A percentile compares a stretch with the other conserved stretches of the same genome.
Conservation (phyloP, 2,888 invertebrate species). For the Unio pictorum region DNA sequence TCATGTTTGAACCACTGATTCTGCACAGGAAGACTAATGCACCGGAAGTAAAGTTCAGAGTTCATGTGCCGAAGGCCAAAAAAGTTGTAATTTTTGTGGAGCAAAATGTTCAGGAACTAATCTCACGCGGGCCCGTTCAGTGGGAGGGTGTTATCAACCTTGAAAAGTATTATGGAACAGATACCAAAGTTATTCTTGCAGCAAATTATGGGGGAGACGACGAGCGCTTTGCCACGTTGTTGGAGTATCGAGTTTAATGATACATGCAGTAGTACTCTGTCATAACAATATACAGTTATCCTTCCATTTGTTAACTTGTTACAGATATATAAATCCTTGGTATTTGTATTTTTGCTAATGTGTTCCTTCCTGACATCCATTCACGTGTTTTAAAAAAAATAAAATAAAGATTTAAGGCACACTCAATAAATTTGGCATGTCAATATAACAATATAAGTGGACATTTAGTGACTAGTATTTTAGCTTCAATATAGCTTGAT, state of each 20-base stretch:
- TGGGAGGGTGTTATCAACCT: constrained; percentile 44
- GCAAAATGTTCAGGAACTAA: constrained; percentile 35
- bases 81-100: constrained; percentile 46
- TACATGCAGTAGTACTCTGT: not conserved
- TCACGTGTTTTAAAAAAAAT: no score
- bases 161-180: constrained; percentile 35
- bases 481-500: no score
- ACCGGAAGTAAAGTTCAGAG: constrained; percentile 38
- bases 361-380: no score
- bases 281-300: no score
- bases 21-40: constrained; percentile 26
- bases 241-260: constrained; percentile 35
- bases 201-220: constrained; percentile 48
- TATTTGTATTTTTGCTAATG: no score
- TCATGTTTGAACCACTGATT: constrained; percentile 44
- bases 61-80: constrained; percentile 44
- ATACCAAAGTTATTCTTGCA: constrained; percentile 40
- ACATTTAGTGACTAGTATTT: no score
- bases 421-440: no score
- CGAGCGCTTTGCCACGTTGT: constrained; percentile 40
- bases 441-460: no score
- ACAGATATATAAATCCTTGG: no score
- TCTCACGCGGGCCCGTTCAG: constrained; percentile 33
- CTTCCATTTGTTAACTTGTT: no score
- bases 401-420: no score